Evolutionary conservation across 2,888 invertebrate genomes (phyloP).

Genomic region (Plagodis pulveraria): DNA sequence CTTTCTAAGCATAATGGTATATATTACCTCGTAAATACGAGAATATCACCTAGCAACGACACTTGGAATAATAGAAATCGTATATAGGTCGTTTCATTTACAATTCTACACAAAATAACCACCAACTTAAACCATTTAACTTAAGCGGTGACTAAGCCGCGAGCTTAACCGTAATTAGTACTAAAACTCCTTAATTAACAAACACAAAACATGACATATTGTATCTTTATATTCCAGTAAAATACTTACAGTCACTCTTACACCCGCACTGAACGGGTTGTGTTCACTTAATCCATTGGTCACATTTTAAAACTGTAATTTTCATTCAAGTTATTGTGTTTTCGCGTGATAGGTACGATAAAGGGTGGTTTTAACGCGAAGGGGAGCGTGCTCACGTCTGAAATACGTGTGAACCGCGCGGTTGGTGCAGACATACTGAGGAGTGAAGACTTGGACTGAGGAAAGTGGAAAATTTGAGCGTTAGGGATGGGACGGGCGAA

Average conservation of each 20-base stretch:
- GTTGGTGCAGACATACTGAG: constrained; percentile 51
- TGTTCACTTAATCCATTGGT: constrained; percentile 19
- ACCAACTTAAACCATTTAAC: constrained; percentile 18
- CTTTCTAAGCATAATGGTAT: no score
- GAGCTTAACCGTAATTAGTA: constrained; percentile 25
- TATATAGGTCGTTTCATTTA: neutral
- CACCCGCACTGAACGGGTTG: constrained; percentile 30
- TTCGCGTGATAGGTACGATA: constrained; percentile 37
- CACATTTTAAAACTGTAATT: constrained; percentile 38
- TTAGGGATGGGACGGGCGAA: constrained; percentile 50
- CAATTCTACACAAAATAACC: constrained; percentile 8
- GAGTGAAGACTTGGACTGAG: constrained; percentile 35
- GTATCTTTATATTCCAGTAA: constrained; percentile 8
- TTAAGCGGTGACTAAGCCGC: constrained; percentile 21
- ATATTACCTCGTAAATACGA: no score
- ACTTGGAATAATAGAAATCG: no score
- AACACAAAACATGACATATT: constrained; percentile 15
- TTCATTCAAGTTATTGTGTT: constrained; percentile 36
- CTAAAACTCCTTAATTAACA: constrained; percentile 17
- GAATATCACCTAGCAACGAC: no score
- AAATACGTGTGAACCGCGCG: constrained; percentile 40
- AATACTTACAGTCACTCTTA: constrained; percentile 38
- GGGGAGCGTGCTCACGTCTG: neutral
- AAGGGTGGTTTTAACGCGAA: constrained; percentile 24
- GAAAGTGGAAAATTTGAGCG: constrained; percentile 64